phyloP scores from a whole-genome alignment of 2,888 invertebrate genomes.

The Archips xylosteana region DNA sequence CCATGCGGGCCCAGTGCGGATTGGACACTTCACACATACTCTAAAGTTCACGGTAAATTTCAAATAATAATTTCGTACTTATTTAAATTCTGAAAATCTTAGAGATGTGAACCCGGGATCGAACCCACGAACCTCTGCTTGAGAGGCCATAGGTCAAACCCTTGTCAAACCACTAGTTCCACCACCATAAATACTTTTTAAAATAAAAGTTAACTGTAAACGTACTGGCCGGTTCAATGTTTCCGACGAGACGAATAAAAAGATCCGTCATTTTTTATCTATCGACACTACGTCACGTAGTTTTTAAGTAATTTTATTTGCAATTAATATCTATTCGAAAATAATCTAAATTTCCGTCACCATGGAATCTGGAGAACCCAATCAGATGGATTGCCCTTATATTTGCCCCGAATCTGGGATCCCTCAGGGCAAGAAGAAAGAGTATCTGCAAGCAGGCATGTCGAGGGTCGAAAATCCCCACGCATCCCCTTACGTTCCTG shows the following conservation, averaged over 20 bases:
- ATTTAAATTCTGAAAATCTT: too few relatives aligned
- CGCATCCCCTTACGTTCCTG: constrained; percentile 66
- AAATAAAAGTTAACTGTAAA: neutral
- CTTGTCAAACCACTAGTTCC: too few relatives aligned
- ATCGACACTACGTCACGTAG: constrained; percentile 11
- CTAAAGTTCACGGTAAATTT: too few relatives aligned
- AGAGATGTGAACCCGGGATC: too few relatives aligned
- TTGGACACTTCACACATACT: too few relatives aligned
- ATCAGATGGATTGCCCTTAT: constrained; percentile 62
- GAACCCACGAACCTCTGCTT: too few relatives aligned
- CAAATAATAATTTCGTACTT: too few relatives aligned
- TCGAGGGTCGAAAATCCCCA: constrained; percentile 48
- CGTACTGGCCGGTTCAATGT: constrained; percentile 3
- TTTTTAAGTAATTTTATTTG: constrained; percentile 32
- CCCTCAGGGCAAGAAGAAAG: neutral
- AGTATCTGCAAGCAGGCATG: constrained; percentile 53
- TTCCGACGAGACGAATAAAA: neutral
- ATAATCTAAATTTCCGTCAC: constrained; percentile 55
- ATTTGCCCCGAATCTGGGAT: constrained; percentile 60
- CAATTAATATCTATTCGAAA: constrained; percentile 31
- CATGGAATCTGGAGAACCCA: constrained; percentile 52
- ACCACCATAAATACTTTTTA: neutral
- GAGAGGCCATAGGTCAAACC: too few relatives aligned
- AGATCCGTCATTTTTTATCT: constrained; percentile 3
- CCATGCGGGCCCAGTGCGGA: too few relatives aligned